A percentile compares a stretch with the other conserved stretches of the same genome.
Evolutionary conservation across 2,888 invertebrate species (phyloP).

Genomic region (Himalopsyche anomala): DNA sequence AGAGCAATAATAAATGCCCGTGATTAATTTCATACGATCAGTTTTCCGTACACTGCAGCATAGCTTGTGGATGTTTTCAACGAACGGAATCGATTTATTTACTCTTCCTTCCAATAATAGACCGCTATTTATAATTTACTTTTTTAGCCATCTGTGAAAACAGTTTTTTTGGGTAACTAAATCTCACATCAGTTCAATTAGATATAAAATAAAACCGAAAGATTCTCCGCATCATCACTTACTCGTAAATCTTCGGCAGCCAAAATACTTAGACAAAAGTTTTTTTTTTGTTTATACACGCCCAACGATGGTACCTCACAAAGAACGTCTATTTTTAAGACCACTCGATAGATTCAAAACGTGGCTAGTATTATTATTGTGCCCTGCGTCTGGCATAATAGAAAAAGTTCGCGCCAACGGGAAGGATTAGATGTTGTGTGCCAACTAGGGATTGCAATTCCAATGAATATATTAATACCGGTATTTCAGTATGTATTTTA

Average conservation of each 20-base stretch:
- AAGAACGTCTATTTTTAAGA: background rate
- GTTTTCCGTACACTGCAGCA: too few relatives aligned
- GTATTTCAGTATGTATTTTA: too few relatives aligned
- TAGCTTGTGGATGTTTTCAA: too few relatives aligned
- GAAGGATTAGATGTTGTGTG: background rate
- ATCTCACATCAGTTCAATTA: background rate
- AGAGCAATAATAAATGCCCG: too few relatives aligned
- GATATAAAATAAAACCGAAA: background rate
- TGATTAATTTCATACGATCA: too few relatives aligned
- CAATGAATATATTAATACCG: too few relatives aligned
- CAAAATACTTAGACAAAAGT: background rate
- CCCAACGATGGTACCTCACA: background rate
- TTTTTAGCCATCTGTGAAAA: background rate
- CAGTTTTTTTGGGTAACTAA: background rate
- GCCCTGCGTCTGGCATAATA: background rate
- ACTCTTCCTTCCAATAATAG: too few relatives aligned
- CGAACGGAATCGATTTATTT: too few relatives aligned
- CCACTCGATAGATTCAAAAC: background rate
- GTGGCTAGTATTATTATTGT: background rate
- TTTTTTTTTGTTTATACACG: background rate
- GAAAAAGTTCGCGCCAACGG: constrained; percentile 16
- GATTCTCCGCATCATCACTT: background rate
- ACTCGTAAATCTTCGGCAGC: constrained; percentile 2
- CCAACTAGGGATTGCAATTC: too few relatives aligned
- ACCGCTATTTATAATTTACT: background rate